phyloP scores from a whole-genome alignment of 2,888 invertebrate genomes.

The Limnephilus lunatus region DNA sequence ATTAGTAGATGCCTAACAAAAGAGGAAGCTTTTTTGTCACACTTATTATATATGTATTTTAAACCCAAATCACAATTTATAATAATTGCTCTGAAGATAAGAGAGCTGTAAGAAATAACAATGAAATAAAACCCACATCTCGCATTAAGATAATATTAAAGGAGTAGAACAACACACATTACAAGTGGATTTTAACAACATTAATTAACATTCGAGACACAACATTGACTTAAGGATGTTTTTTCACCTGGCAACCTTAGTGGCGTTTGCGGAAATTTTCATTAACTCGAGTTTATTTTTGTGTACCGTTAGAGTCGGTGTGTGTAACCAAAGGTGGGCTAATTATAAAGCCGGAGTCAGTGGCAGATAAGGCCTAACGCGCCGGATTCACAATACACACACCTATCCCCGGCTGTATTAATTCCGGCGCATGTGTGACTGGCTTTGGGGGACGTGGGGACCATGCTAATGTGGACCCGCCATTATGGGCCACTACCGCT shows the following conservation, averaged over 20 bases:
- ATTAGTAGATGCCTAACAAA: too few relatives aligned
- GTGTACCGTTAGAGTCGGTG: background rate
- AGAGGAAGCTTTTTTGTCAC: too few relatives aligned
- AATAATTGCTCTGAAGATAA: background rate
- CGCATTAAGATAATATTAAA: background rate
- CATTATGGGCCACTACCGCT: background rate
- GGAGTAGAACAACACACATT: background rate
- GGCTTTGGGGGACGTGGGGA: conserved; percentile 26
- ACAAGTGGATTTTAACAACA: background rate
- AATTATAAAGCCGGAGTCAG: conserved; percentile 41
- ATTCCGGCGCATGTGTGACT: conserved; percentile 51
- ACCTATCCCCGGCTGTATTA: conserved; percentile 27
- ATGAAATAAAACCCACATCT: background rate
- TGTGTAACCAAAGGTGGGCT: conserved; percentile 31
- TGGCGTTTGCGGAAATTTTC: conserved; percentile 16
- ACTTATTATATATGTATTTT: background rate
- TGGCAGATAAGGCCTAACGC: conserved; percentile 40
- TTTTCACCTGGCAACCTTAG: too few relatives aligned
- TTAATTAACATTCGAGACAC: background rate
- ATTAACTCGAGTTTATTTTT: conserved; percentile 16
- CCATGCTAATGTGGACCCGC: conserved; percentile 15
- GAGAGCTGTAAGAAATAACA: background rate
- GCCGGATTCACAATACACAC: conserved; percentile 37
- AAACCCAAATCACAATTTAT: background rate
- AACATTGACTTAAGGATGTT: background rate